Evolutionary conservation across 2,888 invertebrate genomes (phyloP).

Genomic region (Oasisia sp.): DNA sequence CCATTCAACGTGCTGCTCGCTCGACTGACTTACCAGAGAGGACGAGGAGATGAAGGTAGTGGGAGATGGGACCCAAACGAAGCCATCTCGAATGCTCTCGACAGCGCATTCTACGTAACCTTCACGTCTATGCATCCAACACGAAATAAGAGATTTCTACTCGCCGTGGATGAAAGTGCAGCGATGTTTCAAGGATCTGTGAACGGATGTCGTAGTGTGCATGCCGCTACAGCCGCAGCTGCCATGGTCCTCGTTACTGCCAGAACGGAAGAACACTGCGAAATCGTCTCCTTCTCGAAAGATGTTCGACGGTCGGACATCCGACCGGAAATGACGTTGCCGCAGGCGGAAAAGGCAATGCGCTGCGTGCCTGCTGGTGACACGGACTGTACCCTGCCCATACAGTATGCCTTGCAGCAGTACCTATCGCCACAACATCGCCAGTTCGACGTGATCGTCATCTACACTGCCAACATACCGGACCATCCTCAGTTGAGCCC

Average conservation of each 20-base stretch:
- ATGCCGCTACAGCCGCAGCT: conserved; percentile 71
- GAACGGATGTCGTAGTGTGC: conserved; percentile 66
- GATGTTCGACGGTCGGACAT: conserved; percentile 41
- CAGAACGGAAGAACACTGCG: conserved; percentile 52
- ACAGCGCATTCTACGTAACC: conserved; percentile 49
- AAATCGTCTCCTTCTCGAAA: conserved; percentile 48
- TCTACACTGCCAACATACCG: conserved; percentile 73
- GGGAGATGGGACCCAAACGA: conserved; percentile 56
- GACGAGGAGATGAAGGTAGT: conserved; percentile 59
- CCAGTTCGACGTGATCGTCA: conserved; percentile 78
- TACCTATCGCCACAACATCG: conserved; percentile 64
- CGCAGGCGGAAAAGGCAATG: conserved; percentile 37
- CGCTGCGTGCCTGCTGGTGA: conserved; percentile 42
- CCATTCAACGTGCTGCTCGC: conserved; percentile 48
- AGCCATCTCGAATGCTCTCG: conserved; percentile 43
- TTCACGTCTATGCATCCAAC: conserved; percentile 68
- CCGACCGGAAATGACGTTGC: conserved; percentile 40
- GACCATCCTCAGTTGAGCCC: conserved; percentile 65
- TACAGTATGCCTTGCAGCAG: conserved; percentile 74
- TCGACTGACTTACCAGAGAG: conserved; percentile 54
- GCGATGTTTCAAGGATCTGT: conserved; percentile 63
- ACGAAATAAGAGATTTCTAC: conserved; percentile 68
- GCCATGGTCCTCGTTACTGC: conserved; percentile 62
- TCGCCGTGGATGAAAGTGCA: conserved; percentile 72
- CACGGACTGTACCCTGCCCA: conserved; percentile 55